Percentiles rank a stretch among this genome's conserved stretches.
Conservation (phyloP, 2,797 vertebrate species). For the Zalophus californianus region DNA sequence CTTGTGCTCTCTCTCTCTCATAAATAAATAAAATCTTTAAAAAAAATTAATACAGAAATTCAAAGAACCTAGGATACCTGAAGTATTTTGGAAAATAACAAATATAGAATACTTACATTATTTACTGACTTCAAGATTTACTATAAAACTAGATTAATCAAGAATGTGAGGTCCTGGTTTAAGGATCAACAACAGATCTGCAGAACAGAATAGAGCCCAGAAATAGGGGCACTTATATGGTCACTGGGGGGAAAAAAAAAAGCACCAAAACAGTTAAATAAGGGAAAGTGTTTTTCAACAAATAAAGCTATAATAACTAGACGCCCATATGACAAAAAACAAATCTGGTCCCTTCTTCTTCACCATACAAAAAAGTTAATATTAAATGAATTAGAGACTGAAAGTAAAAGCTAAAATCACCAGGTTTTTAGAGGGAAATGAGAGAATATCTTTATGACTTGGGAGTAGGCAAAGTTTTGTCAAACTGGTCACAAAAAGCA, state of each 20-base stretch:
- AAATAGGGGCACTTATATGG: not conserved
- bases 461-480: not conserved
- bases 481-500: not conserved
- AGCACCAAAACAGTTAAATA: not conserved
- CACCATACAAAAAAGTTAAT: not conserved
- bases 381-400: not conserved
- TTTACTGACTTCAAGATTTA: not conserved
- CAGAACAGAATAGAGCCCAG: not conserved
- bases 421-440: not conserved
- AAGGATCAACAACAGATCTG: not conserved
- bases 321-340: not conserved
- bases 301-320: slow-evolving; percentile 1
- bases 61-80: not conserved
- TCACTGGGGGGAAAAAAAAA: not conserved
- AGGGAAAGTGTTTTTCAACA: not conserved
- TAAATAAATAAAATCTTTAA: too few relatives aligned
- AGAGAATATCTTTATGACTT: not conserved
- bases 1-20: too few relatives aligned
- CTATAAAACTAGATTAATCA: not conserved
- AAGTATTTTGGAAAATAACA: slow-evolving; percentile 24
- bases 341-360: not conserved
- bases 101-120: slow-evolving; percentile 18
- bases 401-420: slow-evolving; percentile 1
- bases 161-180: not conserved
- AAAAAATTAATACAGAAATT: not conserved